Conservation (phyloP, 1,140 invertebrate genomes). For the Euborellia annulipes region DNA sequence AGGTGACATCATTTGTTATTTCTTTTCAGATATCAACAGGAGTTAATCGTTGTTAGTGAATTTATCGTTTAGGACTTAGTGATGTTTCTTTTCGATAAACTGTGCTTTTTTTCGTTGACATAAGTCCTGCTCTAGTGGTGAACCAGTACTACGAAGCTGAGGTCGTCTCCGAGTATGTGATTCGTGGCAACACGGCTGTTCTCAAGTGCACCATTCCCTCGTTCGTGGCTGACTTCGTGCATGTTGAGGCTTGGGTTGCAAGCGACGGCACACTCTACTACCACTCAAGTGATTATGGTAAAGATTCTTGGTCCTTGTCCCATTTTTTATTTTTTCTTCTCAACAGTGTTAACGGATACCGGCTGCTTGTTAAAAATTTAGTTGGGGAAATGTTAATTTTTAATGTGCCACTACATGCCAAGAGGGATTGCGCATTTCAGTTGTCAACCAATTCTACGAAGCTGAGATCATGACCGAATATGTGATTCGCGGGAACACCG, state of each 20-base stretch:
- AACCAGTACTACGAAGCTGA: constrained; percentile 81
- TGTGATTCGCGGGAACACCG: constrained; percentile 64
- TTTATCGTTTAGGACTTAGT: background rate
- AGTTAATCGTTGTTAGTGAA: background rate
- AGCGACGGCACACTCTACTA: constrained; percentile 55
- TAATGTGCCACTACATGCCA: too few relatives aligned
- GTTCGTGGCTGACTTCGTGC: constrained; percentile 81
- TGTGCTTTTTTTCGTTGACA: background rate
- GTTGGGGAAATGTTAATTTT: too few relatives aligned
- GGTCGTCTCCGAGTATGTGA: constrained; percentile 84
- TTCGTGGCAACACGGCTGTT: constrained; percentile 79
- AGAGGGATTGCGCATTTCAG: constrained; percentile 30
- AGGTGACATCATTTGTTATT: background rate
- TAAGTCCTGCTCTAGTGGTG: constrained; percentile 47
- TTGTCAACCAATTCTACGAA: constrained; percentile 66
- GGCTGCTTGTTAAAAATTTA: too few relatives aligned
- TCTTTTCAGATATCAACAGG: too few relatives aligned
- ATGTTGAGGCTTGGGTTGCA: constrained; percentile 76
- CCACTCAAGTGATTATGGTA: constrained; percentile 43
- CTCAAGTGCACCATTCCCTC: constrained; percentile 84
- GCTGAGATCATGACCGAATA: constrained; percentile 61
- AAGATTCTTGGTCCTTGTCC: constrained; percentile 6
- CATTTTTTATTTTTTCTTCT: background rate
- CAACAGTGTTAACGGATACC: too few relatives aligned
- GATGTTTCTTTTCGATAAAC: background rate